These are phyloP conservation scores for Drosophila cardini DNA, from an alignment of 1,140 invertebrate species.

Conservation along the genomic window DNA sequence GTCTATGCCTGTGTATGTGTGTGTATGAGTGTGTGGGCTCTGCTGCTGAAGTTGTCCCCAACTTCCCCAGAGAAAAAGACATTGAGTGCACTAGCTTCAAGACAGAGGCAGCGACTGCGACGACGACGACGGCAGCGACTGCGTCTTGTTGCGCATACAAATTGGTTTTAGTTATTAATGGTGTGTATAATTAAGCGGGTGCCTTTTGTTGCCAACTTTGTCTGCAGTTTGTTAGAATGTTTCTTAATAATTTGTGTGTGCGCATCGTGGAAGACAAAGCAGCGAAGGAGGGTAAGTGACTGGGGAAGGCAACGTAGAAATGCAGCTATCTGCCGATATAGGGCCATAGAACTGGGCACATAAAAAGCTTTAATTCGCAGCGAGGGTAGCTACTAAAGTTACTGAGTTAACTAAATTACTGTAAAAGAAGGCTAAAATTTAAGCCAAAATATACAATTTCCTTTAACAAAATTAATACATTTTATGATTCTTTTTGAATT, in stretches of 20 bases:
- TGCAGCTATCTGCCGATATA: neutral
- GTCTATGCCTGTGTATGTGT: slow-evolving; percentile 23
- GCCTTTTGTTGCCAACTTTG: slow-evolving; percentile 81
- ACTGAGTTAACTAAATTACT: no score
- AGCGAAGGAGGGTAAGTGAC: neutral
- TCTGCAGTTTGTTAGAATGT: slow-evolving; percentile 79
- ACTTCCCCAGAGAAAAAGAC: slow-evolving; percentile 44
- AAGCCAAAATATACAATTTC: no score
- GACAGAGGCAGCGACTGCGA: neutral
- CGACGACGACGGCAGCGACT: slow-evolving; percentile 1
- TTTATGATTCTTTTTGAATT: neutral
- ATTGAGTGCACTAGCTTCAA: slow-evolving; percentile 36
- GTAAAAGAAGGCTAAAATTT: no score
- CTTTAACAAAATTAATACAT: neutral
- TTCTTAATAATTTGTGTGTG: slow-evolving; percentile 81
- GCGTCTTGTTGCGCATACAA: slow-evolving; percentile 71
- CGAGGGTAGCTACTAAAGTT: neutral
- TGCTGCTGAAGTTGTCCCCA: slow-evolving; percentile 20
- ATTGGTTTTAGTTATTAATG: slow-evolving; percentile 83
- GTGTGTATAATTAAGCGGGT: slow-evolving; percentile 81
- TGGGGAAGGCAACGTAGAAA: neutral
- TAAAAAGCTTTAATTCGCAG: slow-evolving; percentile 1
- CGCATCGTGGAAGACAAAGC: slow-evolving; percentile 55
- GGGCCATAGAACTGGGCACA: no score
- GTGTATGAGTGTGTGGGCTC: slow-evolving; percentile 35